A percentile compares a stretch with the other conserved stretches of the same genome.
These are phyloP conservation scores for Sitta europaea DNA, from an alignment of 2,113 vertebrate species.

Conservation along the genomic window DNA sequence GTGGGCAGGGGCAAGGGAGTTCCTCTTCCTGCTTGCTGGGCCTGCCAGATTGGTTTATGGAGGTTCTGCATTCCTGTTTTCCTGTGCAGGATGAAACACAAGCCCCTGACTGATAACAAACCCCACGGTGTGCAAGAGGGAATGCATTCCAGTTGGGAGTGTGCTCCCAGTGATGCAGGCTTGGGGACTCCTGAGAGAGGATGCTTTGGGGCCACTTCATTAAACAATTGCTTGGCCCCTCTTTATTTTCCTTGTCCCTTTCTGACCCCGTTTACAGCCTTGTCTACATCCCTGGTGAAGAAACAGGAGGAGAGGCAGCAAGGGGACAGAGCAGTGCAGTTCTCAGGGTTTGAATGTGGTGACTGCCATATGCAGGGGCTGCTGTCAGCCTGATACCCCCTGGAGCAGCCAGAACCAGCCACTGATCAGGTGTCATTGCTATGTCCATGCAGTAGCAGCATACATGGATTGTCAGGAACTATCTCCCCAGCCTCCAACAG, in stretches of 20 bases:
- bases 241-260: background rate
- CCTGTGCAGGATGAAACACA: background rate
- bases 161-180: background rate
- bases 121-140: rapidly evolving
- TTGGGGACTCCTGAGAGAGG: background rate
- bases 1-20: background rate
- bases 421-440: rapidly evolving
- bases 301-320: background rate
- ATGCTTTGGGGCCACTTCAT: background rate
- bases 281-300: rapidly evolving
- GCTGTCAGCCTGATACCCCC: background rate
- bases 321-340: background rate
- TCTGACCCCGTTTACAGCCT: background rate
- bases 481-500: background rate
- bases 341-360: rapidly evolving
- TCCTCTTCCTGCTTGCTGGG: background rate
- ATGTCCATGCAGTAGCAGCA: background rate
- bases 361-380: rapidly evolving
- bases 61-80: background rate
- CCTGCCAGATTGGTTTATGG: background rate
- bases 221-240: background rate
- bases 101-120: background rate
- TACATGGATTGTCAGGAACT: background rate
- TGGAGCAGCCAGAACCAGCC: background rate
- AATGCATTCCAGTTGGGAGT: rapidly evolving